A percentile compares a stretch with the other conserved stretches of the same genome.
These are phyloP conservation scores for Rhynchomys soricoides DNA, from an alignment of 2,113 vertebrate species.

Conservation along the genomic window DNA sequence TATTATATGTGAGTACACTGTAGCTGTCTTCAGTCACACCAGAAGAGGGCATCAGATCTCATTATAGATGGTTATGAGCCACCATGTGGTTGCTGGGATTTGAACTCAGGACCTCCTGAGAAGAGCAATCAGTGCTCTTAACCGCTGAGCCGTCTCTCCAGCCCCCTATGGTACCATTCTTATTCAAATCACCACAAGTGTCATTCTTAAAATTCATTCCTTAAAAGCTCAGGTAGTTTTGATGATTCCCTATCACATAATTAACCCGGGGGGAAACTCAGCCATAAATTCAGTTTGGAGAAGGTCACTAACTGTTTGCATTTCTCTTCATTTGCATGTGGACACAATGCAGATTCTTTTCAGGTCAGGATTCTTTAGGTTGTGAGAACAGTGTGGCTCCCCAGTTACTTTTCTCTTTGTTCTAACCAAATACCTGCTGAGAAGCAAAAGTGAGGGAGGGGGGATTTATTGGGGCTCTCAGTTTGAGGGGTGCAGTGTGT, in stretches of 20 bases:
- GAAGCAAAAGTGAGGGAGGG: too few relatives aligned
- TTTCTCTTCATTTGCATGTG: neutral
- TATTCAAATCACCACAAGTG: neutral
- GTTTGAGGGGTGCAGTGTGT: neutral
- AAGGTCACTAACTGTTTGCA: neutral
- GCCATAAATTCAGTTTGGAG: neutral
- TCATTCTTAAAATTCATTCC: conserved; percentile 8
- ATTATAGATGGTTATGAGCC: too few relatives aligned
- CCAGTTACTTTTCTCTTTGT: too few relatives aligned
- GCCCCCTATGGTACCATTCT: neutral
- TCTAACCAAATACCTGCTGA: neutral
- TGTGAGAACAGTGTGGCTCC: neutral
- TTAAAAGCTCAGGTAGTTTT: neutral
- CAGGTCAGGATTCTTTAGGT: neutral
- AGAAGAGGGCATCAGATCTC: too few relatives aligned
- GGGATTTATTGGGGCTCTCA: fast-evolving
- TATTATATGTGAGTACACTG: too few relatives aligned
- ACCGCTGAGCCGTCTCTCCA: too few relatives aligned
- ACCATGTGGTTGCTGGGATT: too few relatives aligned
- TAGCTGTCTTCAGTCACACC: too few relatives aligned
- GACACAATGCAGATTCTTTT: neutral
- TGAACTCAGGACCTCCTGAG: too few relatives aligned
- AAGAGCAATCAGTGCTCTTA: too few relatives aligned
- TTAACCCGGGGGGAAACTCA: neutral
- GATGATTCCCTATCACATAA: neutral